Evolutionary conservation across 2,888 invertebrate genomes (phyloP).

Genomic region (Cheiracanthium punctorium): DNA sequence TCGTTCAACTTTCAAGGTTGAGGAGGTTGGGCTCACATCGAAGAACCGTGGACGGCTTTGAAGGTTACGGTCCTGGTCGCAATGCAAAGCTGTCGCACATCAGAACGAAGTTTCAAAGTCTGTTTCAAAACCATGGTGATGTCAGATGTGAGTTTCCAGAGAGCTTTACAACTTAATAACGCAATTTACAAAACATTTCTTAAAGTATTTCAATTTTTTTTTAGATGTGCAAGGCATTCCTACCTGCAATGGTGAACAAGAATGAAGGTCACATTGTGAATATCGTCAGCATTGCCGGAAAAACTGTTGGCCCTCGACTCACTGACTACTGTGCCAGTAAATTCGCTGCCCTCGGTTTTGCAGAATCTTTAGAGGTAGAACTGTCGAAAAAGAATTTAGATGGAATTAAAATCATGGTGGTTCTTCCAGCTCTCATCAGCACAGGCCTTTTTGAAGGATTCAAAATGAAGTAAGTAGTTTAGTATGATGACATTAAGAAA

Average conservation of each 20-base stretch:
- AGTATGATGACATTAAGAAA: too few species aligned
- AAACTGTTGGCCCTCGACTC: conserved; percentile 84
- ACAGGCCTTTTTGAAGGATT: conserved; percentile 97
- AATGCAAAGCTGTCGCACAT: too few species aligned
- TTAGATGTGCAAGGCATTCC: conserved; percentile 93
- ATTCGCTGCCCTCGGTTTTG: conserved; percentile 93
- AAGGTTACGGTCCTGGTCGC: too few species aligned
- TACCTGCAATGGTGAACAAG: conserved; percentile 90
- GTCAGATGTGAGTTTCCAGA: too few species aligned
- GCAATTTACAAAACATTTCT: too few species aligned
- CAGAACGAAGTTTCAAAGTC: too few species aligned
- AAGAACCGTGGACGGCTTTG: too few species aligned
- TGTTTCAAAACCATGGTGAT: too few species aligned
- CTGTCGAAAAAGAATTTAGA: conserved; percentile 77
- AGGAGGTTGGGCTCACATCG: too few species aligned
- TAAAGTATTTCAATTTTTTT: too few species aligned
- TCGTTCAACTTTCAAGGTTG: too few species aligned
- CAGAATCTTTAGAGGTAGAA: conserved; percentile 90
- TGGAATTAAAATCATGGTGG: conserved; percentile 88
- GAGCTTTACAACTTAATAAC: too few species aligned
- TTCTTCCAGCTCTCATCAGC: conserved; percentile 96
- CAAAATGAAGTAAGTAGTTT: not conserved
- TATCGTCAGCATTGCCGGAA: conserved; percentile 92
- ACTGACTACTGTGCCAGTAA: conserved; percentile 97
- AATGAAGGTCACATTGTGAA: conserved; percentile 95